Base-by-base conservation (phyloP, 2,888 invertebrate species). In the Autographa gamma region DNA sequence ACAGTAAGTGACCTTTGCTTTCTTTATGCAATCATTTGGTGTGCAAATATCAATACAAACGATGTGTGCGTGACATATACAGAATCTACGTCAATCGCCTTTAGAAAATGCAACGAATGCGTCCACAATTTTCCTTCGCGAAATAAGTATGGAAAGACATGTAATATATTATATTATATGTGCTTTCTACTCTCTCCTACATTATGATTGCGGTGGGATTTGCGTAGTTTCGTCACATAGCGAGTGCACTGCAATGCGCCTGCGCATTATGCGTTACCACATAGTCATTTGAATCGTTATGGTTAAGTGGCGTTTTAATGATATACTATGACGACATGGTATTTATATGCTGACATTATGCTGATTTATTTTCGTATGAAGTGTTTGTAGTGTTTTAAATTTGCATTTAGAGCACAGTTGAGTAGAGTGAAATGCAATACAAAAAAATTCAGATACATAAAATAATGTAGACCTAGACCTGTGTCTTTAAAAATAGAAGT, bases 181-280 rank as follows among this genome's bases (percentile, higher is more conserved):
- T 62, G 78, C 83, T 81, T 83, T 81, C 81, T 70, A 64, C 77
- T 81, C 81, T 83, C 81, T 70, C 81, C 65, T 69, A 56, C 32
- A 66, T 59, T 71, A 64, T 79, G 71, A 61, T 68, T 79, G 65
- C 56, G n/a, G 80, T 60, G 60, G 56, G 64, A 71, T 67, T 76
- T 76, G 61, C 80, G 76, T 62, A 60, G 64, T 80, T 72, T 80
- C 72, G 58, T 68, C 76, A 71, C 60, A 68, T 54, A 41, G 60
- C 52, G 34, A 56, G 41, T 61, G 66, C 80, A 76, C 43, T 69
- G 66, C 66, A 66, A 66, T 58, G 71, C 67, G 68, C 31, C 68
- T 43, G 54, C 34, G 54, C 64, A 68, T 76, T 76, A 76, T 43
- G 41, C 25, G 62, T 75, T 75, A 68, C 76, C 67, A 80, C 80